Evolutionary conservation across 2,113 vertebrate genomes (phyloP).

Genomic region (Himantopus leucocephalus): DNA sequence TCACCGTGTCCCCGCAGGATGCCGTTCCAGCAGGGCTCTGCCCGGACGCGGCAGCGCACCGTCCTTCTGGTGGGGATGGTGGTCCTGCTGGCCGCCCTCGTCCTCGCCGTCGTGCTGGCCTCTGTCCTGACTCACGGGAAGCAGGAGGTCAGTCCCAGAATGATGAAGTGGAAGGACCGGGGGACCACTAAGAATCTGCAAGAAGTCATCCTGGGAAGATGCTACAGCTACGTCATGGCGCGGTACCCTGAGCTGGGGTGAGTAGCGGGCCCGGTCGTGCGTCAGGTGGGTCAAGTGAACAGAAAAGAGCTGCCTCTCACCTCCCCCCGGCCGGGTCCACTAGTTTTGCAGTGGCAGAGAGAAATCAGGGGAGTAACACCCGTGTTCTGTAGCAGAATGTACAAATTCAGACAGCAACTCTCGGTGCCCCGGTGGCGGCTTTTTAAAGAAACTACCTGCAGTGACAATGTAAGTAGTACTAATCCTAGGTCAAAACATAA

Average conservation of each 20-base stretch:
- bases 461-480: not conserved
- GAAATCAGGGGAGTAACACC: not conserved
- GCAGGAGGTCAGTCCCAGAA: not conserved
- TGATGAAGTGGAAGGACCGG: conserved; percentile 55
- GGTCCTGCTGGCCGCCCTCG: not conserved
- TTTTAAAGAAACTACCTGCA: not conserved
- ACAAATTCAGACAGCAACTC: not conserved
- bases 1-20: not conserved
- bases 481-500: not conserved
- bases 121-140: not conserved
- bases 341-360: not conserved
- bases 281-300: not conserved
- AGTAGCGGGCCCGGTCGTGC: not conserved
- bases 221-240: conserved; percentile 44
- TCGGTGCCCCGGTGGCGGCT: accelerated
- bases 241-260: conserved; percentile 54
- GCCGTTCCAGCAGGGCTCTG: conserved; percentile 25
- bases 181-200: conserved; percentile 66
- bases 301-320: not conserved
- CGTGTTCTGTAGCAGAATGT: not conserved
- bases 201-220: conserved; percentile 72
- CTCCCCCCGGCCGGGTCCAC: accelerated
- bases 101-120: conserved; percentile 2
- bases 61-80: not conserved
- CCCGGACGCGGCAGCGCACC: not conserved